phyloP scores from a whole-genome alignment of 2,888 invertebrate species.

The Salpingus planirostris region DNA sequence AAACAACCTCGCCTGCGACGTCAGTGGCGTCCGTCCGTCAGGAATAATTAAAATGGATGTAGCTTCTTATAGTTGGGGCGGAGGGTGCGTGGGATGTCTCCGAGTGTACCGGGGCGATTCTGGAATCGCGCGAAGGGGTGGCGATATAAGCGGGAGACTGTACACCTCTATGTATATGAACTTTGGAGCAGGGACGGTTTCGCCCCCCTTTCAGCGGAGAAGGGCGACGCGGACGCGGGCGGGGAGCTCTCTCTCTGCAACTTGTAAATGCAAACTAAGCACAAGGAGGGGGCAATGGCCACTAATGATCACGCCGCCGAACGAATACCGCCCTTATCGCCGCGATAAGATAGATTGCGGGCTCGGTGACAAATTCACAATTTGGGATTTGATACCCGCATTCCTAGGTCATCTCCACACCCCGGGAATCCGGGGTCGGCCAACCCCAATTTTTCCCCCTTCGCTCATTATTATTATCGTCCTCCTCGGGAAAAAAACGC shows the following conservation, averaged over 20 bases:
- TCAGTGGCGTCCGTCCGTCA: too few relatives aligned
- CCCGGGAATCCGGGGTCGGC: too few relatives aligned
- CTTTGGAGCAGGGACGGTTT: conserved; percentile 32
- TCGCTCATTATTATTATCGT: too few relatives aligned
- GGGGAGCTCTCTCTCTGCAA: conserved; percentile 31
- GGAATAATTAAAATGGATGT: not conserved
- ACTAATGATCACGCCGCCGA: conserved; percentile 39
- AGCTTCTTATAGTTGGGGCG: not conserved
- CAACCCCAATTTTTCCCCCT: too few relatives aligned
- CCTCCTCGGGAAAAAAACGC: too few relatives aligned
- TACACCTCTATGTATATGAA: conserved; percentile 45
- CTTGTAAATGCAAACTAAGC: conserved; percentile 45
- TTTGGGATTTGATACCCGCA: conserved; percentile 30
- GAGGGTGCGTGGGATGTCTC: too few relatives aligned
- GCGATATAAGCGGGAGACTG: conserved; percentile 32
- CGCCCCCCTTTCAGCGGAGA: conserved; percentile 26
- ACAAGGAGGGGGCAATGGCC: conserved; percentile 39
- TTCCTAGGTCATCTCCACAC: conserved; percentile 7
- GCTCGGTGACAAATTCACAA: conserved; percentile 39
- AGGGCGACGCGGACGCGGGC: too few relatives aligned
- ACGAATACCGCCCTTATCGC: conserved; percentile 39
- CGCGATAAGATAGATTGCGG: conserved; percentile 40
- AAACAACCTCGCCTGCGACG: too few relatives aligned
- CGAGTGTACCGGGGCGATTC: not conserved
- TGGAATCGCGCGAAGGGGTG: too few relatives aligned